These are phyloP conservation scores for Trypoxylus dichotomus DNA, from an alignment of 1,140 invertebrate genomes.

Conservation along the genomic window DNA sequence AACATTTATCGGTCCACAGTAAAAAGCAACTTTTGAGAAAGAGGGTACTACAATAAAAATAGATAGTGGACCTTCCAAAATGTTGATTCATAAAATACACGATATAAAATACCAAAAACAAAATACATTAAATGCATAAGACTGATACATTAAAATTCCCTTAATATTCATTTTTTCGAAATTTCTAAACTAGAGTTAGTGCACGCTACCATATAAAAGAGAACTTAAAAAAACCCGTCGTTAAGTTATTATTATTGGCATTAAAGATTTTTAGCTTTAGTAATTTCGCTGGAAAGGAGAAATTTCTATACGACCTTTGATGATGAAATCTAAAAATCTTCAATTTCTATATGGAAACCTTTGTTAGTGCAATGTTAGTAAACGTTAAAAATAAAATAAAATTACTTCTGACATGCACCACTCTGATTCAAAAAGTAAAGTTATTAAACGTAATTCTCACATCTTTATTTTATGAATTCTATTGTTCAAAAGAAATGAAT, in stretches of 20 bases:
- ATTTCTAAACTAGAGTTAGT: not conserved
- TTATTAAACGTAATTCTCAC: conserved; percentile 13
- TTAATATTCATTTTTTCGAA: not conserved
- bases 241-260: not conserved
- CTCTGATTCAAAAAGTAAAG: conserved; percentile 13
- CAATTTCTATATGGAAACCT: not conserved
- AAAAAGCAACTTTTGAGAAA: not conserved
- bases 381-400: conserved; percentile 24
- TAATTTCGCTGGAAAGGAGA: not conserved
- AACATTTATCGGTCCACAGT: conserved; percentile 6
- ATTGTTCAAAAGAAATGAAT: not conserved
- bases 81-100: conserved; percentile 23
- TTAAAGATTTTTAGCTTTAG: not conserved
- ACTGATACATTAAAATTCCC: conserved; percentile 5
- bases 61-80: conserved; percentile 1
- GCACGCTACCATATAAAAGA: conserved; percentile 1
- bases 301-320: not conserved
- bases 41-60: not conserved
- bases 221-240: not conserved
- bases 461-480: not conserved
- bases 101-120: conserved; percentile 10
- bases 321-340: not conserved
- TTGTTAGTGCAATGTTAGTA: not conserved
- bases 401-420: conserved; percentile 8
- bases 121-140: conserved; percentile 11